Evolutionary conservation across 2,797 vertebrate genomes (phyloP), one percentile per base, ranked within the genome.

Genomic region (Ciconia nigra): DNA sequence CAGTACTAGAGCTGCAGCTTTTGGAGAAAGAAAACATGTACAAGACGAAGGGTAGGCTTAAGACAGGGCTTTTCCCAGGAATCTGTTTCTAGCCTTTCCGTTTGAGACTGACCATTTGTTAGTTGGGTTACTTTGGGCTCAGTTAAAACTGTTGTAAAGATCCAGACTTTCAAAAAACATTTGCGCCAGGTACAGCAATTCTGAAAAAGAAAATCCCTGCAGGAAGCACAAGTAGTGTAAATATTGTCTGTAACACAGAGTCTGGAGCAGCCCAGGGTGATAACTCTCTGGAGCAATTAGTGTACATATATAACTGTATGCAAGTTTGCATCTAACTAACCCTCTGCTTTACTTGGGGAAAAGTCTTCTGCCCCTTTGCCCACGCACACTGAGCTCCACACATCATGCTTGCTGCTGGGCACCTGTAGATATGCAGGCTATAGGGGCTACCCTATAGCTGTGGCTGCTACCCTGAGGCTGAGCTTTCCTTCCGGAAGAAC

Each of bases 401-500:
- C 41, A 29, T 6, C 7, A 9, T 0, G 1, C 24, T 31, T 35
- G n/a, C 33, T 8, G 5, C 19, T 31, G 49, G 25, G 28, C 5
- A 57, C 17, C 31, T 0, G 0, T 24, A 54, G 11, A 14, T 10
- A 20, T 0, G 3, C 5, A 57, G 52, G 24, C 20, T 69, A 15
- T 2, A 15, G 52, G 44, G 16, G 41, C 57, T 88, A n/a, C 5
- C 22, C 37, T 46, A 17, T 6, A 21, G 54, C 54, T 69, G 24
- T 22, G 49, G 15, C 39, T 69, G 20, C 37, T 69, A 21, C 19
- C 19, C 54, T 24, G n/a, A 29, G 13, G 24, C 14, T 55, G 42
- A 91, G 21, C 18, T 29, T 28, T 28, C 18, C 29, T 73, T 52
- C 41, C 39, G n/a, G 74, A 72, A 69, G 13, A n/a, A 16, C 1